Evolutionary conservation across 2,888 invertebrate species (phyloP).

Genomic region (Tetanocera ferruginea): DNA sequence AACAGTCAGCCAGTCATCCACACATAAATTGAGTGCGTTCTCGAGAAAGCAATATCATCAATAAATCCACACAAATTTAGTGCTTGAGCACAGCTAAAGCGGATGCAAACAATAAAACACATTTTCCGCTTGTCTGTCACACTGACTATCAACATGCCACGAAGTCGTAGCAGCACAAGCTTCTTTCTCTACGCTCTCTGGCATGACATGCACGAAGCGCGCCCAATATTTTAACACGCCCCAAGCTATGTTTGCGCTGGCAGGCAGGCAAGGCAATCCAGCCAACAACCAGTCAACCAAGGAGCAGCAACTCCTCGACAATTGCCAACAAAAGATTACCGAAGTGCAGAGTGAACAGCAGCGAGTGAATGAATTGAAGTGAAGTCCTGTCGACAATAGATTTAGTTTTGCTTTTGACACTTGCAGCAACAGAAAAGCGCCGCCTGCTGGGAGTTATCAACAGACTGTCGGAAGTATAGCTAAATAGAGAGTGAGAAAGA

Average conservation of each 20-base stretch:
- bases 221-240: constrained; percentile 12
- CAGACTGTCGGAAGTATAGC: background rate
- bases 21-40: constrained; percentile 22
- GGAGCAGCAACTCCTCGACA: constrained; percentile 58
- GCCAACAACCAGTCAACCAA: background rate
- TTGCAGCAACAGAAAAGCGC: constrained; percentile 53
- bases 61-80: constrained; percentile 61
- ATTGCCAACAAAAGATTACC: constrained; percentile 58
- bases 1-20: too few relatives aligned
- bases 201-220: constrained; percentile 16
- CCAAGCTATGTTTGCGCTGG: background rate
- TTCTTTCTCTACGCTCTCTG: constrained; percentile 36
- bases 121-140: constrained; percentile 68
- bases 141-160: constrained; percentile 60
- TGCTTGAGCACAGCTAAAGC: constrained; percentile 48
- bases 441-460: constrained; percentile 61
- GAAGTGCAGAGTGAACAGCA: background rate
- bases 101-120: constrained; percentile 68
- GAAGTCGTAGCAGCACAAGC: constrained; percentile 45
- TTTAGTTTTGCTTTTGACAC: constrained; percentile 69
- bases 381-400: constrained; percentile 63
- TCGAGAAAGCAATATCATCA: constrained; percentile 59
- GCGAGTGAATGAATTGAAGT: background rate
- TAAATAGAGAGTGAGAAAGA: too few relatives aligned
- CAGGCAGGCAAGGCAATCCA: background rate